Evolutionary conservation across 2,888 invertebrate species (phyloP).

Genomic region (Ectobius pallidus): DNA sequence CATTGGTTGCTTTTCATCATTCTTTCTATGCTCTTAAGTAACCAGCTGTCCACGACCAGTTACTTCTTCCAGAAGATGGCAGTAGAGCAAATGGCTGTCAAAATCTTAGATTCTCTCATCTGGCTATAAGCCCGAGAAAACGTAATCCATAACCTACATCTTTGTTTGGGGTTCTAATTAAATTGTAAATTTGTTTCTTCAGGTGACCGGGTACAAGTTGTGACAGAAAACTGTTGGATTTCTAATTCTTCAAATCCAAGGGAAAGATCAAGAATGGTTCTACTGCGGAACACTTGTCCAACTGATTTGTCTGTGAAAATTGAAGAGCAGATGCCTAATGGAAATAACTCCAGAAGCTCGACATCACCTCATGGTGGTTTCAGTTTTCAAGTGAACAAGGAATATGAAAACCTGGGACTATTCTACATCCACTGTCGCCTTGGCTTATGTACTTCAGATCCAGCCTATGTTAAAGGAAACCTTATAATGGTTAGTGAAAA

Average conservation of each 20-base stretch:
- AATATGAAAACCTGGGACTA: constrained; percentile 46
- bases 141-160: too few species aligned
- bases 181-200: too few species aligned
- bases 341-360: background rate
- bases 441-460: constrained; percentile 49
- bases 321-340: constrained; percentile 17
- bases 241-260: constrained; percentile 47
- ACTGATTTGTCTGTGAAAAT: constrained; percentile 46
- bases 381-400: constrained; percentile 47
- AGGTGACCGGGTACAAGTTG: constrained; percentile 47
- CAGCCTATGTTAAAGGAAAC: constrained; percentile 44
- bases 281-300: constrained; percentile 50
- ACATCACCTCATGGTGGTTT: constrained; percentile 40
- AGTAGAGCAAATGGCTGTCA: too few species aligned
- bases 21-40: too few species aligned
- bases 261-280: constrained; percentile 36
- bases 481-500: constrained; percentile 46
- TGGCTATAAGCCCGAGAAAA: background rate
- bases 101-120: background rate
- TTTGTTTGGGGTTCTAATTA: too few species aligned
- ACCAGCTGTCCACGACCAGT: too few species aligned
- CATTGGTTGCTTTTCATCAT: too few species aligned
- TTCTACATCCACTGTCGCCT: constrained; percentile 52
- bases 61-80: too few species aligned
- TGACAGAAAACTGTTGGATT: constrained; percentile 50